These are phyloP conservation scores for Achlya flavicornis DNA, from an alignment of 2,888 invertebrate species.

Conservation along the genomic window DNA sequence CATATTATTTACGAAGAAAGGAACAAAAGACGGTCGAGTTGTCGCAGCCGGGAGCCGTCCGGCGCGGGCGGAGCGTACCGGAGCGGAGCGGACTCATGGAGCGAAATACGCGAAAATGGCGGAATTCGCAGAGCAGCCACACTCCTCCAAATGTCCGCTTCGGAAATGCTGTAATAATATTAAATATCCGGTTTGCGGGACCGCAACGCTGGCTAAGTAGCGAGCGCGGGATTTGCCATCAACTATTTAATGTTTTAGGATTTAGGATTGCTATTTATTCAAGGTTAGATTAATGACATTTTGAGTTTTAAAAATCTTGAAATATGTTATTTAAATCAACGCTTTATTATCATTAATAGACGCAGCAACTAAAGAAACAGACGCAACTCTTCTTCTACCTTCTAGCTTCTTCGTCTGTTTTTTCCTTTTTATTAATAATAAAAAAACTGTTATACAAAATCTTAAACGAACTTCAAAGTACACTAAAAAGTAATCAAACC, in stretches of 20 bases:
- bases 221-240: background rate
- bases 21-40: background rate
- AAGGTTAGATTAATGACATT: background rate
- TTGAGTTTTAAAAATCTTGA: too few relatives aligned
- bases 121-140: slow-evolving; percentile 18
- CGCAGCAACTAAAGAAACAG: too few relatives aligned
- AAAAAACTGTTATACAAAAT: too few relatives aligned
- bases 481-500: too few relatives aligned
- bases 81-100: slow-evolving; percentile 16
- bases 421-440: too few relatives aligned
- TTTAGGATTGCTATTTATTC: background rate
- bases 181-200: slow-evolving; percentile 37
- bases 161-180: slow-evolving; percentile 46
- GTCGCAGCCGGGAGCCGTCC: background rate
- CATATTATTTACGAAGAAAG: background rate
- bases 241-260: background rate
- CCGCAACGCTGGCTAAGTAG: background rate
- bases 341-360: too few relatives aligned
- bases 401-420: too few relatives aligned
- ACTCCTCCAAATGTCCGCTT: slow-evolving; percentile 29
- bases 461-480: too few relatives aligned
- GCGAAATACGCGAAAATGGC: slow-evolving; percentile 14
- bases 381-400: too few relatives aligned
- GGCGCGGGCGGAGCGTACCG: slow-evolving; percentile 12
- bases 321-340: too few relatives aligned